phyloP scores from a whole-genome alignment of 2,888 invertebrate genomes.

The Microctonus hyperodae region DNA sequence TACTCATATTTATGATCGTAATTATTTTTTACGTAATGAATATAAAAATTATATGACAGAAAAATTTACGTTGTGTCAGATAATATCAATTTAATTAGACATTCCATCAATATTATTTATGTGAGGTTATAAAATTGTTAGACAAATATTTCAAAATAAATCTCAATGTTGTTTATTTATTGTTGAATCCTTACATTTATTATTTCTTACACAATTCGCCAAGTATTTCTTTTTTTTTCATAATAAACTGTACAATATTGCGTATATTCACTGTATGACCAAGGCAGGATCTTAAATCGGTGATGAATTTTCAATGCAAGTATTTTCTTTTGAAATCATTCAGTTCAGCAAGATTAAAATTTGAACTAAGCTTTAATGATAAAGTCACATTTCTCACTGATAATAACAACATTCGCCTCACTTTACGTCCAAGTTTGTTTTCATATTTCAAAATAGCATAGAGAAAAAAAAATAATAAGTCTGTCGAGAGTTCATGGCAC shows the following conservation, averaged over 20 bases:
- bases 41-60: background rate
- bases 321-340: background rate
- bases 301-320: background rate
- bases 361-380: background rate
- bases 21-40: background rate
- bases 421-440: background rate
- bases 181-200: background rate
- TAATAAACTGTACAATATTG: background rate
- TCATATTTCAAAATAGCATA: background rate
- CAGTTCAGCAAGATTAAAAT: background rate
- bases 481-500: slow-evolving; percentile 4
- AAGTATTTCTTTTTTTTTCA: background rate
- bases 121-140: background rate
- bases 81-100: background rate
- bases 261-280: background rate
- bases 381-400: background rate
- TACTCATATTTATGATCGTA: slow-evolving; percentile 30
- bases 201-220: background rate
- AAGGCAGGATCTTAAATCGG: background rate
- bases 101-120: slow-evolving; percentile 1
- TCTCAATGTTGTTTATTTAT: background rate
- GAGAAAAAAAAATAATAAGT: background rate
- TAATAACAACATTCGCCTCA: background rate
- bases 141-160: background rate
- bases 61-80: background rate